Evolutionary conservation across 2,797 vertebrate genomes (phyloP), one percentile per base, ranked within the genome.

Genomic region (Luscinia megarhynchos): DNA sequence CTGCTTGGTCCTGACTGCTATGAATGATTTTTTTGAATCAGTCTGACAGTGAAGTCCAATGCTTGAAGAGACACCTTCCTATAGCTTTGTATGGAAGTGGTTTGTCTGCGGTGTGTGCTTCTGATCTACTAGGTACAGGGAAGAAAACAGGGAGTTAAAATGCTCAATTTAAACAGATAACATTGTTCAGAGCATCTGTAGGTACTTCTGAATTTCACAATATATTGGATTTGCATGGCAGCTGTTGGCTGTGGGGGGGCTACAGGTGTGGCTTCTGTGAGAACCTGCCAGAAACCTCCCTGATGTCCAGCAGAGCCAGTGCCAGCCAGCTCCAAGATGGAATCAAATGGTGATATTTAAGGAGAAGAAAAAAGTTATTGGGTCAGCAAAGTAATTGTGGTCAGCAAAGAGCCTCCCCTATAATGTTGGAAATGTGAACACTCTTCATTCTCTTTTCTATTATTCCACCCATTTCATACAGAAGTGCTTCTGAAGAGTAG

Each of bases 321-420:
- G 11, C 40, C 46, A 68, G n/a, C 8, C 0, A 1, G 34, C 20
- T 27, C 40, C 34, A 15, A 18, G 55, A 26, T 18, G 8, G 48
- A 41, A 55, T 48, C 48, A 69, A 77, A 26, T 11, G 8, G 34
- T 55, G 64, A 34, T 15, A 6, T 12, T 69, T 14, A 54, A 54
- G 20, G 46, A 68, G 13, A 46, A 30, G 24, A 17, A 46, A 19
- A 64, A 48, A 20, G 3, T 55, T 30, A 19, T 27, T 48, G 18
- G 17, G 30, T 34, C 11, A 55, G 41, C 8, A 34, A 41, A 12
- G 17, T 27, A 22, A 32, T 22, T 48, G 55, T 46, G 26, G 57
- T 41, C 30, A 34, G 26, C 1, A 2, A 41, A 34, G 10, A 41
- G 8, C 9, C 16, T 63, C 3, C 1, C 1, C 14, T 6, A 0